phyloP scores from a whole-genome alignment of 2,113 vertebrate species.

The Zingel zingel region DNA sequence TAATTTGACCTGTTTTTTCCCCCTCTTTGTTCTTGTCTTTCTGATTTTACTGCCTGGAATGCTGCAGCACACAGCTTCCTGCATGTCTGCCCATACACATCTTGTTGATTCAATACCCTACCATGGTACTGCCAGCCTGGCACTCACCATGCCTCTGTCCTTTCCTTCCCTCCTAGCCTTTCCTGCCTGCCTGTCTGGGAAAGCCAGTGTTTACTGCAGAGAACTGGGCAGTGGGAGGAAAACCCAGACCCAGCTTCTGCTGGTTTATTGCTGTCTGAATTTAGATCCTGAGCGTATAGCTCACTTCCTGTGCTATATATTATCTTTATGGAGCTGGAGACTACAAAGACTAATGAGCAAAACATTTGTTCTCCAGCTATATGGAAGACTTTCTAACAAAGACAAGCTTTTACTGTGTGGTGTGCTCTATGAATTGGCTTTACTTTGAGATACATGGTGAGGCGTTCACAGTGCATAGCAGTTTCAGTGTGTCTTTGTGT shows the following conservation, averaged over 20 bases:
- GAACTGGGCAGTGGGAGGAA: slow-evolving; percentile 31
- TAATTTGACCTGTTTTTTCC: slow-evolving; percentile 3
- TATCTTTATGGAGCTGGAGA: neutral
- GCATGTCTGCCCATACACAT: slow-evolving; percentile 45
- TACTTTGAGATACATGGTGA: slow-evolving; percentile 6
- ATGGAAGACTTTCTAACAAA: slow-evolving; percentile 6
- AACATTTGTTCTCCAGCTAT: slow-evolving; percentile 19
- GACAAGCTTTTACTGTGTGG: neutral
- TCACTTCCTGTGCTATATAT: slow-evolving; percentile 16
- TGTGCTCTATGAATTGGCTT: slow-evolving; percentile 20
- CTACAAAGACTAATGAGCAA: slow-evolving; percentile 18
- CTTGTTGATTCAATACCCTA: slow-evolving; percentile 21
- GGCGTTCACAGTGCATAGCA: neutral
- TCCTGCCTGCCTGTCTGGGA: slow-evolving; percentile 30
- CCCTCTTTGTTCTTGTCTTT: neutral
- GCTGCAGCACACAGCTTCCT: slow-evolving; percentile 23
- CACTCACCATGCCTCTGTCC: slow-evolving; percentile 11
- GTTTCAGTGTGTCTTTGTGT: neutral
- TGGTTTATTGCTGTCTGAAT: slow-evolving; percentile 33
- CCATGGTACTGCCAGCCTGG: slow-evolving; percentile 18
- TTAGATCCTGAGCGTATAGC: neutral
- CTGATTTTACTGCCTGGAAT: slow-evolving; percentile 22
- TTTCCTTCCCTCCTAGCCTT: neutral
- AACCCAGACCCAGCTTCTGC: slow-evolving; percentile 7
- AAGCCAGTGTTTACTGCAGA: slow-evolving; percentile 35